phyloP scores from a whole-genome alignment of 37 sponge, comb jelly and placozoan genomes.

The Crambe crambe region DNA sequence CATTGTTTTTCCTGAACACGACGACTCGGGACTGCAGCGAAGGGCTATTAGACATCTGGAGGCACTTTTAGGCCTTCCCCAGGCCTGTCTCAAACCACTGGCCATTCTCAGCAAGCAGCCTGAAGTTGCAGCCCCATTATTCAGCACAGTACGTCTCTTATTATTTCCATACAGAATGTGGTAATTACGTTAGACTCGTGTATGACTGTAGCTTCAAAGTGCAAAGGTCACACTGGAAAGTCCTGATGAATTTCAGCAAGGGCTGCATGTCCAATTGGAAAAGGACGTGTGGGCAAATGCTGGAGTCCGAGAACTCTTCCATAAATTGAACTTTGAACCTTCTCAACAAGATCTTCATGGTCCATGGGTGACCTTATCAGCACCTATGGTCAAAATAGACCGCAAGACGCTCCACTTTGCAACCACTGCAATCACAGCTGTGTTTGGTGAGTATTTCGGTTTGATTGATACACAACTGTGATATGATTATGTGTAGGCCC shows the following conservation, averaged over 20 bases:
- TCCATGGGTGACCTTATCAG: conserved; percentile 49
- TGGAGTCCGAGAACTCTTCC: conserved; percentile 60
- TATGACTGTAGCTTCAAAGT: conserved; percentile 42
- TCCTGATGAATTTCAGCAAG: conserved; percentile 8
- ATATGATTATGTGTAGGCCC: conserved; percentile 4
- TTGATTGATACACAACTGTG: neutral
- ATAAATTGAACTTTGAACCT: conserved; percentile 47
- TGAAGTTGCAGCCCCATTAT: conserved; percentile 28
- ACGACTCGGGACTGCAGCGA: conserved; percentile 78
- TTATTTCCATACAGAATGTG: neutral
- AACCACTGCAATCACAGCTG: conserved; percentile 43
- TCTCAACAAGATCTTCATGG: neutral
- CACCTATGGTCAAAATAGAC: conserved; percentile 34
- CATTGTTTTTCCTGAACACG: conserved; percentile 89
- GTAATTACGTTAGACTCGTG: neutral
- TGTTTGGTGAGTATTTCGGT: conserved; percentile 64
- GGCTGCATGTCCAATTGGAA: conserved; percentile 52
- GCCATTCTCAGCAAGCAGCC: conserved; percentile 53
- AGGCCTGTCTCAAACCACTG: conserved; percentile 54
- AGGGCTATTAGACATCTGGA: conserved; percentile 67
- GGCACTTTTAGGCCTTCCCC: conserved; percentile 66
- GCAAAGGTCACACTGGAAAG: conserved; percentile 27
- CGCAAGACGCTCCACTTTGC: conserved; percentile 61
- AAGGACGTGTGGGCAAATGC: conserved; percentile 33
- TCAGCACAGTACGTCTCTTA: conserved; percentile 42